phyloP scores from a whole-genome alignment of 2,113 vertebrate genomes.

The Gobius niger region DNA sequence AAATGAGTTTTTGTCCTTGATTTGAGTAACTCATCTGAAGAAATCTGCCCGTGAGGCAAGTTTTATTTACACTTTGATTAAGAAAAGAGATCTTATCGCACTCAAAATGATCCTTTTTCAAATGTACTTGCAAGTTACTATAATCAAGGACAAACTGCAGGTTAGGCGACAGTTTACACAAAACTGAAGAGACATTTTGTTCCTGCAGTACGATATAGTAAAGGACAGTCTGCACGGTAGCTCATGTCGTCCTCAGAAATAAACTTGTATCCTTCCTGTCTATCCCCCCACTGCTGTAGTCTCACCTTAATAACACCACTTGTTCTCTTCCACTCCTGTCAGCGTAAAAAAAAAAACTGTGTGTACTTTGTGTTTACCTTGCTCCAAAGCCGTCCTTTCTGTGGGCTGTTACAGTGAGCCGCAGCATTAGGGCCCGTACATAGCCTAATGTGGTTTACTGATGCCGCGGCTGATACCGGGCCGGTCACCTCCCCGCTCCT shows the following conservation, averaged over 20 bases:
- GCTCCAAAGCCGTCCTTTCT: conserved; percentile 59
- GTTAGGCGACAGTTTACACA: too few relatives aligned
- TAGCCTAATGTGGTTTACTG: conserved; percentile 8
- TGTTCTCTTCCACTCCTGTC: conserved; percentile 44
- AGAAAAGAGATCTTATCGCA: too few relatives aligned
- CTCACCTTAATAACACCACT: not conserved
- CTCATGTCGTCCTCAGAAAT: not conserved
- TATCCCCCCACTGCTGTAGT: conserved; percentile 1
- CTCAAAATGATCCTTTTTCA: too few relatives aligned
- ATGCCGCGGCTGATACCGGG: not conserved
- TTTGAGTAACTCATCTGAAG: too few relatives aligned
- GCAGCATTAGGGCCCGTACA: conserved; percentile 33
- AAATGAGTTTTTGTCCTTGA: too few relatives aligned
- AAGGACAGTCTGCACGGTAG: not conserved
- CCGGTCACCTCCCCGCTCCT: conserved; percentile 7
- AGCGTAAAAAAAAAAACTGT: conserved; percentile 47
- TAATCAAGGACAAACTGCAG: too few relatives aligned
- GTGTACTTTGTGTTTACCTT: conserved; percentile 57
- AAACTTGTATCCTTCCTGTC: not conserved
- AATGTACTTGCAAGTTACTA: too few relatives aligned
- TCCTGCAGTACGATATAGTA: too few relatives aligned
- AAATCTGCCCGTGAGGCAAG: too few relatives aligned
- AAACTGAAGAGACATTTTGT: too few relatives aligned
- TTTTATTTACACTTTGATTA: too few relatives aligned
- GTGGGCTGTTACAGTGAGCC: conserved; percentile 31